Evolutionary conservation across 2,113 vertebrate species (phyloP).

Genomic region (Nannospalax galili): DNA sequence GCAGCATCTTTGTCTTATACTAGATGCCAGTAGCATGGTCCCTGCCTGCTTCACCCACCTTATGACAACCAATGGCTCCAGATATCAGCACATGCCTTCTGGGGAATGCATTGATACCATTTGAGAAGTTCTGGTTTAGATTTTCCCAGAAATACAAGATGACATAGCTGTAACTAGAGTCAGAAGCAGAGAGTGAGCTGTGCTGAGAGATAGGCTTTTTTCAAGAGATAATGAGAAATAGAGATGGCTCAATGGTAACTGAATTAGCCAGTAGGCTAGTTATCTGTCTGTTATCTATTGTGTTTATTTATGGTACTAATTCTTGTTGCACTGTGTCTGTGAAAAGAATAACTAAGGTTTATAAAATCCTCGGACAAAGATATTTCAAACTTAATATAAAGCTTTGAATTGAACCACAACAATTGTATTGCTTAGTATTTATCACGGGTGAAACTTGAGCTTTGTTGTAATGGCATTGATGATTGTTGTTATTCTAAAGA

Average conservation of each 20-base stretch:
- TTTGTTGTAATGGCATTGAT: conserved; percentile 28
- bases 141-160: conserved; percentile 16
- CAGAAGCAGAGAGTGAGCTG: not conserved
- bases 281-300: not conserved
- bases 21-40: not conserved
- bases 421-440: conserved; percentile 61
- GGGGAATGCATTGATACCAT: not conserved
- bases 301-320: conserved; percentile 40
- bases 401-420: conserved; percentile 27
- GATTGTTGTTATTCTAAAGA: not conserved
- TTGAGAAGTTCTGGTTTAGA: not conserved
- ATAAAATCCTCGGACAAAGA: conserved; percentile 6
- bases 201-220: conserved; percentile 41
- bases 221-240: not conserved
- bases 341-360: conserved; percentile 32
- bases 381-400: conserved; percentile 44
- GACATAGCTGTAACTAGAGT: not conserved
- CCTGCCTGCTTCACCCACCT: not conserved
- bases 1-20: not conserved
- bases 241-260: not conserved
- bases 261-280: not conserved
- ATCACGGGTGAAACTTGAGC: not conserved
- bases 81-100: not conserved
- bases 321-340: not conserved
- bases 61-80: not conserved